Conservation (phyloP, 2,888 invertebrate species). For the Heliconius ismenius region DNA sequence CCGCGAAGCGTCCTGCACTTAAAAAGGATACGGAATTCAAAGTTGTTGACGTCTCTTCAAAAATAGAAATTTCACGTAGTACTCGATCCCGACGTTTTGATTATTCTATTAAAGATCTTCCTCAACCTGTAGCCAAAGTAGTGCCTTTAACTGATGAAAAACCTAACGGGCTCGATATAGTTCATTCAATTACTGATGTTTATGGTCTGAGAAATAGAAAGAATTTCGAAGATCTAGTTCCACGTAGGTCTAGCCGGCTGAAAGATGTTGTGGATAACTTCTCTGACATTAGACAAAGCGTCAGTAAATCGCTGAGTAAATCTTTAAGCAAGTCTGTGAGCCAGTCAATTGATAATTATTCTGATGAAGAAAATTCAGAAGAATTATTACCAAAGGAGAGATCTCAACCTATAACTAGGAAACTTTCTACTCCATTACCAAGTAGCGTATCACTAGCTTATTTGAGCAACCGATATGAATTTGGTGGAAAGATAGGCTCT, state of each 20-base stretch:
- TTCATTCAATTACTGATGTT: constrained; percentile 53
- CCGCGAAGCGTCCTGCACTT: constrained; percentile 62
- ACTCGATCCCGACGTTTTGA: constrained; percentile 66
- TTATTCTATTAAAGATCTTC: constrained; percentile 65
- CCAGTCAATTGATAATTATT: constrained; percentile 66
- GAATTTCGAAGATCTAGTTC: constrained; percentile 59
- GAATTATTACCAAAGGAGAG: constrained; percentile 59
- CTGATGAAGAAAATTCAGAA: constrained; percentile 70
- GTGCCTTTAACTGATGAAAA: constrained; percentile 53
- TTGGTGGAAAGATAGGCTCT: constrained; percentile 69
- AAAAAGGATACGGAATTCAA: constrained; percentile 58
- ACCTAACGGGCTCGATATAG: constrained; percentile 59
- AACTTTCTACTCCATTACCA: constrained; percentile 70
- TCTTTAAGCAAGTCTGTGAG: constrained; percentile 69
- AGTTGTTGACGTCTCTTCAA: constrained; percentile 56
- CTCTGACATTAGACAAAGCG: constrained; percentile 63
- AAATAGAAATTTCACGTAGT: constrained; percentile 57
- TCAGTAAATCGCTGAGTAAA: constrained; percentile 67
- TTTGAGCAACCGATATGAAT: constrained; percentile 65
- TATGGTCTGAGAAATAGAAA: constrained; percentile 63
- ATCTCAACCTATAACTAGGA: constrained; percentile 63
- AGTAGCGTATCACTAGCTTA: constrained; percentile 56
- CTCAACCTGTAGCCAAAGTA: constrained; percentile 49
- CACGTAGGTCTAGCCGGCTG: constrained; percentile 66
- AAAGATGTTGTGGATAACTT: constrained; percentile 61